phyloP scores from a whole-genome alignment of 2,113 vertebrate species.

The Pseudolaguvia tuberculata region DNA sequence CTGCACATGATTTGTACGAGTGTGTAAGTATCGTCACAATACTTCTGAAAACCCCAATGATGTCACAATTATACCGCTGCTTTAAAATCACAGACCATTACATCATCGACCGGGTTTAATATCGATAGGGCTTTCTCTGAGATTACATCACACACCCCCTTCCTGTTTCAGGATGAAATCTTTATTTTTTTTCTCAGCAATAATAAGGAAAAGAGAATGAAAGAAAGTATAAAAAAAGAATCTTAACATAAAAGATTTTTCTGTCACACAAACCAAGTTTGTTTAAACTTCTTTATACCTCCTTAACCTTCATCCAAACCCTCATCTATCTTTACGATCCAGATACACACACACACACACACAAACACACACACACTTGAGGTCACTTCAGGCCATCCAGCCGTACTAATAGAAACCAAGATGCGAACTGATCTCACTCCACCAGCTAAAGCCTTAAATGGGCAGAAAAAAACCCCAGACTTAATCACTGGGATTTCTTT shows the following conservation, averaged over 20 bases:
- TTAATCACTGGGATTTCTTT: constrained; percentile 9
- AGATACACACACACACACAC: background rate
- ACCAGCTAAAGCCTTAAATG: constrained; percentile 24
- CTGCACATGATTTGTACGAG: background rate
- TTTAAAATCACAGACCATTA: background rate
- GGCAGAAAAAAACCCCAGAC: constrained; percentile 8
- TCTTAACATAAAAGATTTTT: background rate
- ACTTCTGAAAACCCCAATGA: background rate
- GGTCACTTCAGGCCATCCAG: constrained; percentile 26
- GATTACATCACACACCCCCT: background rate
- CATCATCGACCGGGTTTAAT: background rate
- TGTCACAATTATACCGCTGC: background rate
- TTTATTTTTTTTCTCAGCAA: background rate
- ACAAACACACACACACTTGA: too few species aligned
- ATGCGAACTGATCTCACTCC: background rate
- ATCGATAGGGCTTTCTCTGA: background rate
- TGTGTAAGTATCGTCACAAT: background rate
- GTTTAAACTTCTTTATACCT: constrained; percentile 43
- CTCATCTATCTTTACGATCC: background rate
- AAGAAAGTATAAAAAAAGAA: too few species aligned
- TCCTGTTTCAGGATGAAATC: background rate
- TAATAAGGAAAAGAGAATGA: too few species aligned
- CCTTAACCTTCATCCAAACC: constrained; percentile 29
- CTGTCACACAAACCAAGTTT: constrained; percentile 31
- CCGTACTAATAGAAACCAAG: constrained; percentile 8